phyloP scores from a whole-genome alignment of 1,140 invertebrate genomes.

The Drosophila littoralis region DNA sequence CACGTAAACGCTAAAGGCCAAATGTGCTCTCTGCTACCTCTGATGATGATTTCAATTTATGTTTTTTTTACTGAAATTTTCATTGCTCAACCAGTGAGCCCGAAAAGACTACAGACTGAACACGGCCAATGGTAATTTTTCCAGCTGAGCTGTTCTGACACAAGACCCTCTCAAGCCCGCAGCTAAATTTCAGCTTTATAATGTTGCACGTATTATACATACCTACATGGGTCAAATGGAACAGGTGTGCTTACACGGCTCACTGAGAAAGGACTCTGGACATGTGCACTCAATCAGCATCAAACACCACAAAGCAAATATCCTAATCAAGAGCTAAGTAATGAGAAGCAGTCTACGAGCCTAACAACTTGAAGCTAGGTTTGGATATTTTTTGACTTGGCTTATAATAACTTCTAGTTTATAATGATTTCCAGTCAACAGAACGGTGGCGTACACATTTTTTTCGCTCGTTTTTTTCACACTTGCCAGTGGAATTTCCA shows the following conservation, averaged over 20 bases:
- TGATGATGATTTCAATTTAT: conserved; percentile 43
- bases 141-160: conserved; percentile 34
- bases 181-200: conserved; percentile 34
- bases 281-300: conserved; percentile 34
- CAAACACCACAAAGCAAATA: neutral
- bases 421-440: too few species aligned
- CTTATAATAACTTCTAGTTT: too few species aligned
- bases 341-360: too few species aligned
- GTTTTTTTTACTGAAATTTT: conserved; percentile 19
- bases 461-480: too few species aligned
- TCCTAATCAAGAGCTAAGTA: neutral
- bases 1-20: conserved; percentile 22
- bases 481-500: too few species aligned
- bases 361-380: too few species aligned
- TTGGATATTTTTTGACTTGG: neutral
- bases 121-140: conserved; percentile 45
- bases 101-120: conserved; percentile 6
- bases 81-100: conserved; percentile 10
- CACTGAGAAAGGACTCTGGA: conserved; percentile 14
- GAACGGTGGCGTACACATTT: too few species aligned
- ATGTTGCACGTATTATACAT: conserved; percentile 15
- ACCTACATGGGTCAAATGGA: conserved; percentile 19
- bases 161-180: conserved; percentile 12
- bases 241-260: conserved; percentile 26
- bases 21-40: conserved; percentile 22